phyloP scores from a whole-genome alignment of 2,888 invertebrate species.

The Petrophora chlorosata region DNA sequence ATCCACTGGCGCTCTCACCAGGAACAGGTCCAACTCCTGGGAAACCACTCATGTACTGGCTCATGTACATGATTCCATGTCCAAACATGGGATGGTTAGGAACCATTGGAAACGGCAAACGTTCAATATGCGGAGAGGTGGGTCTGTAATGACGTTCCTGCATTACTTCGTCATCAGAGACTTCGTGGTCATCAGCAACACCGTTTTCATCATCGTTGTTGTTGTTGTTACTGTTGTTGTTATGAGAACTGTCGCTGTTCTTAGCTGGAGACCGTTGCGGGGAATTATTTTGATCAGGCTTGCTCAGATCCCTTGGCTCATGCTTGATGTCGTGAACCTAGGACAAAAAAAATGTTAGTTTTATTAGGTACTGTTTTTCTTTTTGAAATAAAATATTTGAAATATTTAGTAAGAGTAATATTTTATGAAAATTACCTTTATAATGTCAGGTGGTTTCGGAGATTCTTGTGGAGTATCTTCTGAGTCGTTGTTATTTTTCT shows the following conservation, averaged over 20 bases:
- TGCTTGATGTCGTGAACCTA: conserved; percentile 82
- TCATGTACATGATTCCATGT: conserved; percentile 96
- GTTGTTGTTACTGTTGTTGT: conserved; percentile 70
- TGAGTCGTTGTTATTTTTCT: conserved; percentile 77
- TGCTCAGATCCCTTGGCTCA: conserved; percentile 78
- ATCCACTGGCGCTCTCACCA: conserved; percentile 83
- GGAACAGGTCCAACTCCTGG: conserved; percentile 82
- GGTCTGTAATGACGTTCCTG: conserved; percentile 73
- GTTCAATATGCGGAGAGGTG: conserved; percentile 75
- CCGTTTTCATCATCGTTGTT: conserved; percentile 78
- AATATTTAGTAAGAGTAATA: background rate
- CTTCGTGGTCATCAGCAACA: conserved; percentile 78
- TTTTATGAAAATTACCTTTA: conserved; percentile 61
- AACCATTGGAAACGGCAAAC: conserved; percentile 89
- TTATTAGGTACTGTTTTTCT: background rate
- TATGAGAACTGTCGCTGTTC: conserved; percentile 81
- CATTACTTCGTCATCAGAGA: conserved; percentile 74
- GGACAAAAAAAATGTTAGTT: conserved; percentile 40
- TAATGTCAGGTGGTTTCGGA: conserved; percentile 79
- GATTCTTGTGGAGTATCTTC: conserved; percentile 79
- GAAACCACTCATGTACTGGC: conserved; percentile 89
- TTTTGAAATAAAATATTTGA: background rate
- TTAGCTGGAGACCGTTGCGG: conserved; percentile 82
- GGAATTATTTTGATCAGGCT: conserved; percentile 66
- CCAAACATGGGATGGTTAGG: conserved; percentile 93